Percentiles rank a stretch among this genome's conserved stretches.
These are phyloP conservation scores for Drosophila kikkawai DNA, from an alignment of 1,140 invertebrate genomes.

Conservation along the genomic window DNA sequence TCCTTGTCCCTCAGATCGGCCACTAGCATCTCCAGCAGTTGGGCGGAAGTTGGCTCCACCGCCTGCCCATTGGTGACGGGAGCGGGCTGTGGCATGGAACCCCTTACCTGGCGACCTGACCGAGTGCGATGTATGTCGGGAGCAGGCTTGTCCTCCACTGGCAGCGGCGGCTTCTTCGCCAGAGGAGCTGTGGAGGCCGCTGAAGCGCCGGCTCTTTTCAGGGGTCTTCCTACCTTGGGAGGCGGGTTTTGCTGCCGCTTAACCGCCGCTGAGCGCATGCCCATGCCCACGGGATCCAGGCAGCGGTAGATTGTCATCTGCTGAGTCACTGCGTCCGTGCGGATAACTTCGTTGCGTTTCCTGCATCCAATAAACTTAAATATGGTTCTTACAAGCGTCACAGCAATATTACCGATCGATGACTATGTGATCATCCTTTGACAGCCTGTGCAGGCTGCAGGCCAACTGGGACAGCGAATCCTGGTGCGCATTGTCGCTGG, in stretches of 20 bases:
- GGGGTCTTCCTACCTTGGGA: slow-evolving; percentile 28
- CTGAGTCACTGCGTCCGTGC: slow-evolving; percentile 61
- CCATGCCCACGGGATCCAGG: slow-evolving; percentile 64
- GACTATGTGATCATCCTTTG: slow-evolving; percentile 74
- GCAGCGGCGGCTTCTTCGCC: not conserved
- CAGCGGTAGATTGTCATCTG: slow-evolving; percentile 80
- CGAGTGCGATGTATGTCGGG: slow-evolving; percentile 50
- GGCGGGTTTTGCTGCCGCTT: not conserved
- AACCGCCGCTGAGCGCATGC: slow-evolving; percentile 39
- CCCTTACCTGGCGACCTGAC: slow-evolving; percentile 59
- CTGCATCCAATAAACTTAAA: slow-evolving; percentile 28
- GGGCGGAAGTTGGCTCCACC: slow-evolving; percentile 32
- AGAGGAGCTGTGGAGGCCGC: not conserved
- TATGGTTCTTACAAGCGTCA: not conserved
- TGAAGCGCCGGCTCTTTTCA: slow-evolving; percentile 24
- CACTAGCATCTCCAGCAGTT: slow-evolving; percentile 44
- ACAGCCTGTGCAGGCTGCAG: slow-evolving; percentile 65
- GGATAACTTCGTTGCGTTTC: slow-evolving; percentile 73
- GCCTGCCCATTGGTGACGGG: not conserved
- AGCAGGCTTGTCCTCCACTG: slow-evolving; percentile 5
- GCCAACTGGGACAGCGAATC: slow-evolving; percentile 70
- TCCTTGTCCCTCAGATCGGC: slow-evolving; percentile 65
- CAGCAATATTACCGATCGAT: slow-evolving; percentile 67
- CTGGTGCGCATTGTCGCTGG: not conserved
- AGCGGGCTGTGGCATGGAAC: slow-evolving; percentile 40